Base-by-base conservation (phyloP, 2,797 vertebrate species). In the Anabas testudineus region DNA sequence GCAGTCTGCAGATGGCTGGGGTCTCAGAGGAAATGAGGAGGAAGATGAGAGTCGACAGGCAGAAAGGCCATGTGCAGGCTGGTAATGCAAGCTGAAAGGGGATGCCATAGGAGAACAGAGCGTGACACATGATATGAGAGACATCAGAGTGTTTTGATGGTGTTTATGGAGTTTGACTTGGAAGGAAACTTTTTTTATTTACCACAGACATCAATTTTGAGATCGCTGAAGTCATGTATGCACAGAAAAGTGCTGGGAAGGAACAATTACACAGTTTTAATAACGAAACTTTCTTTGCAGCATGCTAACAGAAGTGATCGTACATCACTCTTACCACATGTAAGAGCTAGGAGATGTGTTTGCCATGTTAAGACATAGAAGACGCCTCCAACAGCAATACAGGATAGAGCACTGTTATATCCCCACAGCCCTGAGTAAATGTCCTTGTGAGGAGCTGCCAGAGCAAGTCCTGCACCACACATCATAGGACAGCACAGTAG, bases 331-430 rank as follows among this genome's bases (percentile, higher is more conserved):
- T 6, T 90, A 97, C 96, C 95, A 1, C 95, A 97, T 36, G 85
- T 48, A 16, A 96, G 53, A 12, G 95, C 92, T 80, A 97, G 77
- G 26, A 95, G 46, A 52, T 97, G 95, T 1, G 93, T 93, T 90
- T 97, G 94, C 96, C 96, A 97, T 42, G 95, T 96, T 74, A 97
- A 87, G 15, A 94, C 95, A 0, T 96, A 95, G 89, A 97, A 97
- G 92, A 96, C 92, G n/a, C 96, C 95, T 8, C 97, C 96, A 0
- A 97, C 81, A 0, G 95, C 95, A 0, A 92, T 61, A 24, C 95
- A 97, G 2, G 95, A 94, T 5, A 97, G 92, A 53, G 91, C 94
- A 3, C 94, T 95, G 88, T 97, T 97, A 82, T 97, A 96, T 61
- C 95, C 95, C 94, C 95, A 96, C 62, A 96, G 86, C 3, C 97